Base-by-base conservation (phyloP, 2,888 invertebrate species). In the Strigamia transsilvanica region DNA sequence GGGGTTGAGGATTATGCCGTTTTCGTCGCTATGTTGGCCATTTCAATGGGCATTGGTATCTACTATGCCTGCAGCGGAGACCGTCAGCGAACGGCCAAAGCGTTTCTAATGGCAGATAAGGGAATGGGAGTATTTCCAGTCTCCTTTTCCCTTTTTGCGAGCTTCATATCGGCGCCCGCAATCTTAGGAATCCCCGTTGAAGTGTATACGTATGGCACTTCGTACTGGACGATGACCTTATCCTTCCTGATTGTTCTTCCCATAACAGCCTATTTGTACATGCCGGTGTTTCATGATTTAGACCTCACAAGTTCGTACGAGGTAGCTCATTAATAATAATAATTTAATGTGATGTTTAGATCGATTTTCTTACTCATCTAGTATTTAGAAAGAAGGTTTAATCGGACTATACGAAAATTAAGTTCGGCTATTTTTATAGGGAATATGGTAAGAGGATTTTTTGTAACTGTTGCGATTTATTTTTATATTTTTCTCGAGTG, bases 61-160 rank as follows among this genome's bases (percentile, higher is more conserved):
- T 61, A 61, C 61, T 61, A 61, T 10, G 61, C 61, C n/a, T 61
- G 61, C 61, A 61, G 61, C 18, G 61, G 61, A 61, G 61, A 61
- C 18, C 61, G 61, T 9, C 61, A 61, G 21, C 9, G 61, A 10
- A 61, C 61, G 21, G 61, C 61, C 18, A 61, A 61, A 61, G 61
- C 61, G 3, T 61, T 61, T 61, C 18, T 61, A 61, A 61, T 61
- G 61, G 61, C 61, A 5, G 61, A 61, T 61, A 61, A 61, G 61
- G 2, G 21, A 3, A 61, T 61, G 61, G 61, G 61, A 18, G 61
- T 61, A 21, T 9, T 61, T 21, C 61, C 61, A 21, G 61, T 61
- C 3, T 61, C 61, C 7, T 61, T 61, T 18, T 61, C 61, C 9
- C 61, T 61, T 61, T 61, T 61, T 61, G 61, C 61, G 21, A 61